phyloP scores from a whole-genome alignment of 2,113 vertebrate genomes.

The Brachyhypopomus gauderio region DNA sequence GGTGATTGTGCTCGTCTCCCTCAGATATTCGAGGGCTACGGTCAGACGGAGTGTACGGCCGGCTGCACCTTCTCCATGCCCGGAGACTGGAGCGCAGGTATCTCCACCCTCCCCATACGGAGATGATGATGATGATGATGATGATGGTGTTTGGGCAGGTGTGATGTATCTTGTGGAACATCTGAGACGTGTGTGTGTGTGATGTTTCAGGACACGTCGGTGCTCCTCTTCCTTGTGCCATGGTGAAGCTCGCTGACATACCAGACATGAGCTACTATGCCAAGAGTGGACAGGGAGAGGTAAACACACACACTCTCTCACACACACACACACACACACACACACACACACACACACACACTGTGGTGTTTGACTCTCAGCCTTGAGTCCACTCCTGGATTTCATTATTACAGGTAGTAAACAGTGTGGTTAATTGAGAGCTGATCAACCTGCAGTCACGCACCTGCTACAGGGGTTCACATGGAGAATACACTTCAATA shows the following conservation, averaged over 20 bases:
- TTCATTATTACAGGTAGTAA: no score
- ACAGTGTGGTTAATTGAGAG: no score
- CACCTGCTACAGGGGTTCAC: no score
- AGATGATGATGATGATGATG: no score
- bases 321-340: no score
- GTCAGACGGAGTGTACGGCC: constrained; percentile 80
- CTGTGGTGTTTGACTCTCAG: no score
- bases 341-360: no score
- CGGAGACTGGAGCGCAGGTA: constrained; percentile 77
- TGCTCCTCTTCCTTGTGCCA: constrained; percentile 73
- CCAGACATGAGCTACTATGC: constrained; percentile 79
- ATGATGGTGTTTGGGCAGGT: no score
- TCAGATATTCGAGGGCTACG: constrained; percentile 80
- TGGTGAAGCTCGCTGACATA: constrained; percentile 76
- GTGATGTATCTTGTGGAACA: background rate
- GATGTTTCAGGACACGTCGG: constrained; percentile 74
- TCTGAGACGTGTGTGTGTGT: background rate
- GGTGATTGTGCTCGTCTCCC: background rate
- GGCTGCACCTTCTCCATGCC: constrained; percentile 82
- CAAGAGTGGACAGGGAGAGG: constrained; percentile 76
- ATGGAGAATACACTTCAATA: background rate
- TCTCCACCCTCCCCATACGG: no score
- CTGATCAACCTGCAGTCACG: no score
- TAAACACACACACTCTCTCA: constrained; percentile 46
- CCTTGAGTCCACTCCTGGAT: no score